Conservation (phyloP, 37 sponge, comb jelly and placozoan species). For the Aphrocallistes beatrix region DNA sequence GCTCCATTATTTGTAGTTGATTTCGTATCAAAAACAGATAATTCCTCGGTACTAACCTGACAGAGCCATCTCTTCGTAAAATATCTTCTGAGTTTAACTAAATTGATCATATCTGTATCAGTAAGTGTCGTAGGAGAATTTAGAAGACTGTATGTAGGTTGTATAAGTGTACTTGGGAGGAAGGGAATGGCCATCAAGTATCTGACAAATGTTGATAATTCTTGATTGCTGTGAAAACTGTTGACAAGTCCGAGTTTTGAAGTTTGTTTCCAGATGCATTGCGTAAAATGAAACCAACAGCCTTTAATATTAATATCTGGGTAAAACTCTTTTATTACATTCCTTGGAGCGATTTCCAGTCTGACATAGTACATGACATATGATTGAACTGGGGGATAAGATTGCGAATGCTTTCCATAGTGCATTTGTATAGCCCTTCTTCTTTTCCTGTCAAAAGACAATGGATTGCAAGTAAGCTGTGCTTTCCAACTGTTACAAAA, state of each 20-base stretch:
- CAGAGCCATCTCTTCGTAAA: neutral
- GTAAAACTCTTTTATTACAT: neutral
- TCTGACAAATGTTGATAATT: neutral
- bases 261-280: neutral
- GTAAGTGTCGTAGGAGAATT: neutral
- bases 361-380: neutral
- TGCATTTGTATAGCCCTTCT: neutral
- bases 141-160: neutral
- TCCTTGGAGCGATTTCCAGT: neutral
- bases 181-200: neutral
- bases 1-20: neutral
- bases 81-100: neutral
- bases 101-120: neutral
- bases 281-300: neutral
- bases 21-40: neutral
- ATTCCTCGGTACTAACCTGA: neutral
- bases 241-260: neutral
- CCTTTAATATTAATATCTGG: neutral
- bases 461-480: neutral
- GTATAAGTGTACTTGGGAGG: neutral
- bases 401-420: neutral
- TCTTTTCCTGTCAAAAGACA: neutral
- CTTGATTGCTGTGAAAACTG: neutral
- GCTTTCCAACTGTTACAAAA: neutral
- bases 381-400: neutral